Evolutionary conservation across 2,113 vertebrate genomes (phyloP).

Genomic region (Elaphurus davidianus): DNA sequence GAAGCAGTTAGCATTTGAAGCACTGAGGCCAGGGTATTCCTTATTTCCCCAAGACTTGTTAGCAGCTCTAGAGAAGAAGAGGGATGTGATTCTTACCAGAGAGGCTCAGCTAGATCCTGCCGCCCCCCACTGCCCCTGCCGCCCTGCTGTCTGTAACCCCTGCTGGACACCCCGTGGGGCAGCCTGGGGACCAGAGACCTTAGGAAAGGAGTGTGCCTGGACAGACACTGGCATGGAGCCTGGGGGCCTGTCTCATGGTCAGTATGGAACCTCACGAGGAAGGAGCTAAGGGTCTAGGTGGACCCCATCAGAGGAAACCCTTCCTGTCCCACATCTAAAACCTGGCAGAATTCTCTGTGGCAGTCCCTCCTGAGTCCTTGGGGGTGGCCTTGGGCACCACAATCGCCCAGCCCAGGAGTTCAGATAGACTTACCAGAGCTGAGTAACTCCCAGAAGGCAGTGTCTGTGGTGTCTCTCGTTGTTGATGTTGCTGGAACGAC

Average conservation of each 20-base stretch:
- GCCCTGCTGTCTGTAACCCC: too few species aligned
- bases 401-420: too few species aligned
- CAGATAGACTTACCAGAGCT: not conserved
- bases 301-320: not conserved
- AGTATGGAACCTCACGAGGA: not conserved
- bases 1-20: not conserved
- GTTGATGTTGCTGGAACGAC: not conserved
- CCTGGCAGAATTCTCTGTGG: not conserved
- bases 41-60: not conserved
- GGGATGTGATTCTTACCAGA: not conserved
- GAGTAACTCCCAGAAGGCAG: fast-evolving
- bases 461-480: fast-evolving
- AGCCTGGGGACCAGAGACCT: not conserved
- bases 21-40: not conserved
- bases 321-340: not conserved
- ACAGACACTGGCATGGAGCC: not conserved
- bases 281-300: not conserved
- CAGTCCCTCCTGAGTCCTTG: too few species aligned
- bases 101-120: not conserved
- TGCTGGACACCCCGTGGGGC: not conserved
- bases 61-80: not conserved
- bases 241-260: not conserved
- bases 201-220: not conserved
- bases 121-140: not conserved
- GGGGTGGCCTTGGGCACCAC: too few species aligned